Percentiles rank a stretch among this genome's conserved stretches.
phyloP scores from a whole-genome alignment of 2,888 invertebrate species.

The Emmelina monodactyla region DNA sequence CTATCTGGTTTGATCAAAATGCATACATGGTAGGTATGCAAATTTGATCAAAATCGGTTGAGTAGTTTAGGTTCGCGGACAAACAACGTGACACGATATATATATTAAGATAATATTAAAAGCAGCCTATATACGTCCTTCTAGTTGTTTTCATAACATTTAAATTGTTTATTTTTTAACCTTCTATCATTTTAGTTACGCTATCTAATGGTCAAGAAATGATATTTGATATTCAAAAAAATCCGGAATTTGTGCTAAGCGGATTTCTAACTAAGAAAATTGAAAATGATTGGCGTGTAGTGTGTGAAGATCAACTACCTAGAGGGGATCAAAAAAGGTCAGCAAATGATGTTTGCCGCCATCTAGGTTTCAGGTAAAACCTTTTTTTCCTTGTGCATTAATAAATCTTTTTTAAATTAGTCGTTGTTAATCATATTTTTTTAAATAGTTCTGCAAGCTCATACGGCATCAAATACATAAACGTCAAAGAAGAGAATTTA shows the following conservation, averaged over 20 bases:
- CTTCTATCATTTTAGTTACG: conserved; percentile 63
- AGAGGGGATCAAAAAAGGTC: conserved; percentile 47
- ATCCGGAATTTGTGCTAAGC: conserved; percentile 64
- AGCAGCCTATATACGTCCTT: too few relatives aligned
- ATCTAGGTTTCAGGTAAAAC: conserved; percentile 75
- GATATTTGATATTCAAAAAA: conserved; percentile 65
- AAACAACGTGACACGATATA: too few relatives aligned
- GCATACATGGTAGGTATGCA: too few relatives aligned
- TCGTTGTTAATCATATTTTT: conserved; percentile 7
- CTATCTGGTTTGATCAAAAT: too few relatives aligned
- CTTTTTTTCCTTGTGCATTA: background rate
- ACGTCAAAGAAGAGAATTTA: conserved; percentile 33
- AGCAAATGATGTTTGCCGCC: conserved; percentile 68
- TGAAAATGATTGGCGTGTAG: conserved; percentile 71
- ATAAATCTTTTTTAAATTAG: background rate
- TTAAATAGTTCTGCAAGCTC: conserved; percentile 39
- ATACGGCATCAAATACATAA: conserved; percentile 42
- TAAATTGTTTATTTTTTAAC: too few relatives aligned
- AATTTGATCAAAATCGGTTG: too few relatives aligned
- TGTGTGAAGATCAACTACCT: conserved; percentile 63
- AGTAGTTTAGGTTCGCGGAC: too few relatives aligned
- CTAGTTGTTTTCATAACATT: too few relatives aligned
- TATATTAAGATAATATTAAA: too few relatives aligned
- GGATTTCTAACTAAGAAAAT: conserved; percentile 71
- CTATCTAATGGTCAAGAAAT: conserved; percentile 71